These are phyloP conservation scores for Mythimna ferrago DNA, from an alignment of 2,888 invertebrate genomes.

Conservation along the genomic window DNA sequence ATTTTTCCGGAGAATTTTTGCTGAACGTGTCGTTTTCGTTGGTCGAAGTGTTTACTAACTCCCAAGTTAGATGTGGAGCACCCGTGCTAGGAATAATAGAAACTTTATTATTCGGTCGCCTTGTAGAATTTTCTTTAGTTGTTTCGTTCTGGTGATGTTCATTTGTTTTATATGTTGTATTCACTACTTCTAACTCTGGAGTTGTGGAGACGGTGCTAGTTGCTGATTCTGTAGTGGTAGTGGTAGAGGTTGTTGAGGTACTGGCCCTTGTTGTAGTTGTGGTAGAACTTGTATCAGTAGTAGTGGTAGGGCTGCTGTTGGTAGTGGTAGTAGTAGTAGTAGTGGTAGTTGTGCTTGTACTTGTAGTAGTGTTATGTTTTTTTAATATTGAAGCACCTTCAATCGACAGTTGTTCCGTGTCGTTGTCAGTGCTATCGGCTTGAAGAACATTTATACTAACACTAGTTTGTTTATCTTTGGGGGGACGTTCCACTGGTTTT, in stretches of 20 bases:
- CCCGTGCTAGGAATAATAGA: constrained; percentile 85
- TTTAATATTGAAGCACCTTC: constrained; percentile 88
- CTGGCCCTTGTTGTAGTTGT: constrained; percentile 50
- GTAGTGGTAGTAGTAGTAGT: constrained; percentile 44
- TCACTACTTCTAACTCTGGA: constrained; percentile 53
- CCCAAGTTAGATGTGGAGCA: constrained; percentile 89
- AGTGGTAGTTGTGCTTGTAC: constrained; percentile 62
- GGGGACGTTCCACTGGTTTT: constrained; percentile 85
- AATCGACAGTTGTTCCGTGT: constrained; percentile 83
- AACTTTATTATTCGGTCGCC: constrained; percentile 86
- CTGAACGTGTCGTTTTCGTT: constrained; percentile 81
- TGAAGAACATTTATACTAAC: constrained; percentile 83
- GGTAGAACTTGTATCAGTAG: constrained; percentile 54
- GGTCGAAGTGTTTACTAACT: constrained; percentile 90
- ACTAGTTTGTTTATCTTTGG: constrained; percentile 87
- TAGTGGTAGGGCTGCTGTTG: constrained; percentile 42
- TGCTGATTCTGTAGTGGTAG: constrained; percentile 20
- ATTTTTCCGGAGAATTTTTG: constrained; percentile 88
- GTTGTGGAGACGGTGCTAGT: constrained; percentile 56
- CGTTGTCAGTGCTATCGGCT: constrained; percentile 79
- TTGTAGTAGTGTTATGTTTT: constrained; percentile 74
- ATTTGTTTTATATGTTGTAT: constrained; percentile 60
- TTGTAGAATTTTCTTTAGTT: constrained; percentile 81
- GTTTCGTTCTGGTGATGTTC: constrained; percentile 61
- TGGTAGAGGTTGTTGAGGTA: constrained; percentile 21